These are phyloP conservation scores for Drosophila eohydei DNA, from an alignment of 2,888 invertebrate species.

Conservation along the genomic window DNA sequence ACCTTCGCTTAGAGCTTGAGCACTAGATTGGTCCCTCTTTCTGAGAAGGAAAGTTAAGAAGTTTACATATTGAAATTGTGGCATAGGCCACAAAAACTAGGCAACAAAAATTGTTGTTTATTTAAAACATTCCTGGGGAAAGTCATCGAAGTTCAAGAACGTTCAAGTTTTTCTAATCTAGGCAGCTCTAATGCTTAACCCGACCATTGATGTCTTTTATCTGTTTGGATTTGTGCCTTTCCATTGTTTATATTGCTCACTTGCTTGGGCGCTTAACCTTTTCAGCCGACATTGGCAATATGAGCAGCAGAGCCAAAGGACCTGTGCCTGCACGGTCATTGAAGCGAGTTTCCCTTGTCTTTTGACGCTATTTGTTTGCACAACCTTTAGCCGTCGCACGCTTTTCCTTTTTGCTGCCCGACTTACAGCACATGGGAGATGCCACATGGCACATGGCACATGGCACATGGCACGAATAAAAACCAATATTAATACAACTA, in stretches of 20 bases:
- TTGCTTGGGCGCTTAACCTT: conserved; percentile 73
- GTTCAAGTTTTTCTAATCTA: conserved; percentile 31
- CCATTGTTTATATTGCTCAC: conserved; percentile 74
- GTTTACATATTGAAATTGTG: conserved; percentile 6
- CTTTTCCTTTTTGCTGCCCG: conserved; percentile 30
- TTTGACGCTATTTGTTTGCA: conserved; percentile 75
- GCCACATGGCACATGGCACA: conserved; percentile 20
- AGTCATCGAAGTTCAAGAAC: conserved; percentile 7
- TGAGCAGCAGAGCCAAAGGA: conserved; percentile 39
- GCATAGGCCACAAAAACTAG: neutral
- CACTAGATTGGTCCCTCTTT: too few relatives aligned
- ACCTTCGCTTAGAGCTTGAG: neutral
- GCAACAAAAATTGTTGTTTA: neutral
- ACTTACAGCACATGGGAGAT: conserved; percentile 39
- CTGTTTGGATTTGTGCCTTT: conserved; percentile 61
- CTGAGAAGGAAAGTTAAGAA: neutral
- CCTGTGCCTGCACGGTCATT: conserved; percentile 24
- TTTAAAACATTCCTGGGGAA: neutral
- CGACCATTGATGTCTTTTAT: conserved; percentile 45
- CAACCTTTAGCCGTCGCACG: conserved; percentile 56
- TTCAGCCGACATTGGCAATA: conserved; percentile 39
- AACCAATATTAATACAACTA: conserved; percentile 69
- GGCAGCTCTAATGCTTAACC: conserved; percentile 23
- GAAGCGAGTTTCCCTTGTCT: conserved; percentile 65
- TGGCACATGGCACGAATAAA: conserved; percentile 35